phyloP scores from a whole-genome alignment of 1,140 invertebrate genomes.

The Kradibia gibbosae region DNA sequence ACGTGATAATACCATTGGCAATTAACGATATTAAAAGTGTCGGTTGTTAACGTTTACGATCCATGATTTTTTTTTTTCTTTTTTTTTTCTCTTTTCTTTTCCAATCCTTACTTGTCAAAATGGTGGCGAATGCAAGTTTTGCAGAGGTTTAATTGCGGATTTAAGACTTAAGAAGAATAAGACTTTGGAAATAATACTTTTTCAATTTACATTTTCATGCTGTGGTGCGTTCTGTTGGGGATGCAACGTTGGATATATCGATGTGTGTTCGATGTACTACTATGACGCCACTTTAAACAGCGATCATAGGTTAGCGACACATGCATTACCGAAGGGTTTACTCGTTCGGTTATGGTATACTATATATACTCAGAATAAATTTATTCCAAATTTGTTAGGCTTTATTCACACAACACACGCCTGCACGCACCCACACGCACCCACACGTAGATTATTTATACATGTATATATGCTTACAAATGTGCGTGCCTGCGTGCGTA shows the following conservation, averaged over 20 bases:
- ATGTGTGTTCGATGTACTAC: slow-evolving; percentile 69
- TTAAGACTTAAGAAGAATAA: slow-evolving; percentile 27
- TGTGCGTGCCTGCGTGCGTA: no score
- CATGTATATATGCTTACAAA: no score
- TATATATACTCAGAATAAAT: slow-evolving; percentile 58
- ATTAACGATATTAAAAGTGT: neutral
- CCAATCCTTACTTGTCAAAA: no score
- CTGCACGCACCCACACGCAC: no score
- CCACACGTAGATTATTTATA: no score
- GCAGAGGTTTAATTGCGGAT: slow-evolving; percentile 45
- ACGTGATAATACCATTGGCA: neutral
- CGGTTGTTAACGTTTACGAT: no score
- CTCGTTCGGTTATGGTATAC: slow-evolving; percentile 55
- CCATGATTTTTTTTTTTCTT: slow-evolving; percentile 14
- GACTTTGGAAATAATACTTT: slow-evolving; percentile 55
- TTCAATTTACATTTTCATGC: slow-evolving; percentile 69
- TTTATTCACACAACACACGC: no score
- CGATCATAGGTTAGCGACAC: slow-evolving; percentile 72
- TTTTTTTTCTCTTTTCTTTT: slow-evolving; percentile 32
- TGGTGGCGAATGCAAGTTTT: slow-evolving; percentile 27
- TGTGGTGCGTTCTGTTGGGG: slow-evolving; percentile 69
- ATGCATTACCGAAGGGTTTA: slow-evolving; percentile 65
- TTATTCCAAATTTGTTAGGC: slow-evolving; percentile 32
- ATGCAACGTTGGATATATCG: slow-evolving; percentile 70
- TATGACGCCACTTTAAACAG: slow-evolving; percentile 70